phyloP scores from a whole-genome alignment of 2,888 invertebrate species.

The Lymantria monacha region DNA sequence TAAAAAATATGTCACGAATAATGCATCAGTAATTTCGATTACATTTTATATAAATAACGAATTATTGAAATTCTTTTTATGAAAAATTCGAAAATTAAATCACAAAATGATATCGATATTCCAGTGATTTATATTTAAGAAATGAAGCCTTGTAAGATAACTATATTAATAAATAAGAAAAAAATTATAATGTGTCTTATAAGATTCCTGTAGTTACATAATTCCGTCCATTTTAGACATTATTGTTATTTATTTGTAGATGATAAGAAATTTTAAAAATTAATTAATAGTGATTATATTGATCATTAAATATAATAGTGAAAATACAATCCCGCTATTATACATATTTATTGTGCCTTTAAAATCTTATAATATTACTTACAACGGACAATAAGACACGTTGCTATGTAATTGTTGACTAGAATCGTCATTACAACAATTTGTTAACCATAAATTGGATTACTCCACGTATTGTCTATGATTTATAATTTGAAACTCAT shows the following conservation, averaged over 20 bases:
- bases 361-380: constrained; percentile 11
- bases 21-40: no score
- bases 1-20: no score
- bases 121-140: constrained; percentile 17
- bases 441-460: no score
- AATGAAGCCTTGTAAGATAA: constrained; percentile 42
- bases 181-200: constrained; percentile 26
- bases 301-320: constrained; percentile 6
- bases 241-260: constrained; percentile 77
- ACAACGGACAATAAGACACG: constrained; percentile 21
- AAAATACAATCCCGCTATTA: no score
- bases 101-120: constrained; percentile 1
- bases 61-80: no score
- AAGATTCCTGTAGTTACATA: constrained; percentile 38
- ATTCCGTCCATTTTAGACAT: constrained; percentile 72
- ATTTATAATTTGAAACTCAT: no score
- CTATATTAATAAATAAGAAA: constrained; percentile 23
- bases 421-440: no score
- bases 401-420: background rate
- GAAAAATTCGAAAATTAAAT: background rate
- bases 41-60: no score
- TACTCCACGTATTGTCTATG: no score
- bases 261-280: constrained; percentile 30
- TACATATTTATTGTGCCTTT: constrained; percentile 26
- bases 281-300: constrained; percentile 24